These are phyloP conservation scores for Lineus longissimus DNA, from an alignment of 1,140 invertebrate species.

Conservation along the genomic window DNA sequence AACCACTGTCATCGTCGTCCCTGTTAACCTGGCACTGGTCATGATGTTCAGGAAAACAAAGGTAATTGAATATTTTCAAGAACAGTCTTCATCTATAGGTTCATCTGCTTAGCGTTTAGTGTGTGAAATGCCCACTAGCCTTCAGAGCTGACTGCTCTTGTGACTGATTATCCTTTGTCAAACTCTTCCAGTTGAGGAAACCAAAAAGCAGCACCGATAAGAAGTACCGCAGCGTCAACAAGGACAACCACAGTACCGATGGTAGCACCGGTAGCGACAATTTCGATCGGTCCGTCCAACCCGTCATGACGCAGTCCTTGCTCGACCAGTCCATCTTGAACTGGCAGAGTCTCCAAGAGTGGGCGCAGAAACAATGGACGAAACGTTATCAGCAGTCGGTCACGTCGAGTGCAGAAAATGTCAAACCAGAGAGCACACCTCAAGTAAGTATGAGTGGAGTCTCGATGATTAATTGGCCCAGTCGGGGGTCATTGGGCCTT, in stretches of 20 bases:
- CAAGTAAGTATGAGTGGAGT: neutral
- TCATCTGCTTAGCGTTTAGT: too few species aligned
- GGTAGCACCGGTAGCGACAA: neutral
- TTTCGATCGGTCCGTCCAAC: slow-evolving; percentile 19
- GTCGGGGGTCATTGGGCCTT: neutral
- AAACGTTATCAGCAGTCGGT: slow-evolving; percentile 39
- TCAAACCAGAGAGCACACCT: slow-evolving; percentile 17
- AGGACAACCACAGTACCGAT: slow-evolving; percentile 26
- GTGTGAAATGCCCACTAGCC: too few species aligned
- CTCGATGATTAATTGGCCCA: too few species aligned
- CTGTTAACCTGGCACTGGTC: slow-evolving; percentile 36
- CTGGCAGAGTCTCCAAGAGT: slow-evolving; percentile 51
- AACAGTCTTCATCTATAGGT: neutral
- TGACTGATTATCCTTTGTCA: too few species aligned
- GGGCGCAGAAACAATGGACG: slow-evolving; percentile 51
- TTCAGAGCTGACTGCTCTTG: too few species aligned
- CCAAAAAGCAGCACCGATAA: slow-evolving; percentile 29
- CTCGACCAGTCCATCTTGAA: slow-evolving; percentile 49
- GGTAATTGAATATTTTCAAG: slow-evolving; percentile 23
- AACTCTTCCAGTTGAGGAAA: neutral
- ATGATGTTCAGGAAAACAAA: slow-evolving; percentile 46
- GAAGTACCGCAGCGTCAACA: slow-evolving; percentile 14
- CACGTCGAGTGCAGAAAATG: slow-evolving; percentile 24
- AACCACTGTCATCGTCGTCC: slow-evolving; percentile 36
- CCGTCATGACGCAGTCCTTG: slow-evolving; percentile 45